Base-by-base conservation (phyloP, 2,797 vertebrate genomes). In the Salmo trutta region DNA sequence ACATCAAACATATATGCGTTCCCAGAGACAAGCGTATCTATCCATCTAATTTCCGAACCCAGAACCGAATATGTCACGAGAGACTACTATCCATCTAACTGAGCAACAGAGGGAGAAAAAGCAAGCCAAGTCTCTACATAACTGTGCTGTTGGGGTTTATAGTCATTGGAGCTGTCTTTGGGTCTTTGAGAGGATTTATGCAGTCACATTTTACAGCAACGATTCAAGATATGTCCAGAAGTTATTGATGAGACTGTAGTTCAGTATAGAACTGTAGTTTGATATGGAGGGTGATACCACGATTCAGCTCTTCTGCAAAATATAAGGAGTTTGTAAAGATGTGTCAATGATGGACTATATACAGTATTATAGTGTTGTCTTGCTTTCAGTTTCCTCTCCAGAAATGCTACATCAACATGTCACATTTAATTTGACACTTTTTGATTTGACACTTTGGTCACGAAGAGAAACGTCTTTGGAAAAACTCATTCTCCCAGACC, bases 391-490 rank as follows among this genome's bases (percentile, higher is more conserved):
- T 79, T 87, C 5, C 72, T 54, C 62, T 74, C 27, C 53, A 73
- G 70, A 31, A 74, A 75, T 71, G 77, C 69, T 14, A 74, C 81
- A 75, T 80, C 78, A 86, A 85, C 77, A 82, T 84, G 83, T 86
- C 88, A 82, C 16, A 51, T 76, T 82, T n/a, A 89, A 89, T 90
- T 19, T n/a, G n/a, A n/a, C n/a, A n/a, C n/a, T n/a, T n/a, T n/a
- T 80, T 21, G 8, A 83, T 77, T 69, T 82, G 79, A 81, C 47
- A 36, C 65, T 83, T 79, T 79, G 51, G 78, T 79, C 77, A 75
- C 8, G 1, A 59, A 59, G n/a, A 21, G n/a, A 59, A 59, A 8
- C 1, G 19, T 59, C 47, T 64, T 73, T 85, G 86, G 10, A 64
- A 82, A 87, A 84, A 77, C 70, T 72, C 72, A 47, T 47, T 54